Evolutionary conservation across 2,888 invertebrate species (phyloP).

Genomic region (Amphiduros pacificus): DNA sequence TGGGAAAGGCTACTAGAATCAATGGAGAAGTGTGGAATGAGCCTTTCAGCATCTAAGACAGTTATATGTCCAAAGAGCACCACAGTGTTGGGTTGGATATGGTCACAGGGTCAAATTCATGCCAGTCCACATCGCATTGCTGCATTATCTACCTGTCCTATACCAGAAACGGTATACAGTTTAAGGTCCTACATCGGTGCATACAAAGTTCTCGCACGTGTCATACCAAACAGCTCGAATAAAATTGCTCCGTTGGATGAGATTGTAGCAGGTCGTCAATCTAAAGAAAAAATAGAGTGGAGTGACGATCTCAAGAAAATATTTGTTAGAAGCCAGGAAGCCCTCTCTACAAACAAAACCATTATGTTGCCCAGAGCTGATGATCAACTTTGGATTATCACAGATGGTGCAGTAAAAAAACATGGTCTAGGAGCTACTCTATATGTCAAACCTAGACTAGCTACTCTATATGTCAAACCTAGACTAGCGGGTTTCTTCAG

Average conservation of each 20-base stretch:
- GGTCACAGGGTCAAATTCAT: background rate
- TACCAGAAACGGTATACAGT: background rate
- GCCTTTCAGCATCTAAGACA: background rate
- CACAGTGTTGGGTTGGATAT: background rate
- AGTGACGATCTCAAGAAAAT: background rate
- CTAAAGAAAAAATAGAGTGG: background rate
- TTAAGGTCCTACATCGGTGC: background rate
- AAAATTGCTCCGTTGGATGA: background rate
- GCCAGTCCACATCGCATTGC: background rate
- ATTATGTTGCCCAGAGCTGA: background rate
- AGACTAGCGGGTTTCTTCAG: background rate
- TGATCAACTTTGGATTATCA: background rate
- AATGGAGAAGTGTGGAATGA: background rate
- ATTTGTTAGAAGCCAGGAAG: background rate
- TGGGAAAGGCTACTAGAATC: background rate
- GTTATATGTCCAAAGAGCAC: background rate
- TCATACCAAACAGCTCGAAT: background rate
- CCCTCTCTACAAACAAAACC: background rate
- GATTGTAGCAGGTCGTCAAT: background rate
- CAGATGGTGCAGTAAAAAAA: background rate
- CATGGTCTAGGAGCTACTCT: background rate
- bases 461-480: too few relatives aligned
- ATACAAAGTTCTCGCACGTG: background rate
- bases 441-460: background rate
- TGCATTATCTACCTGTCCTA: background rate